These are phyloP conservation scores for Pogona vitticeps DNA, from an alignment of 2,113 vertebrate species.

Conservation along the genomic window DNA sequence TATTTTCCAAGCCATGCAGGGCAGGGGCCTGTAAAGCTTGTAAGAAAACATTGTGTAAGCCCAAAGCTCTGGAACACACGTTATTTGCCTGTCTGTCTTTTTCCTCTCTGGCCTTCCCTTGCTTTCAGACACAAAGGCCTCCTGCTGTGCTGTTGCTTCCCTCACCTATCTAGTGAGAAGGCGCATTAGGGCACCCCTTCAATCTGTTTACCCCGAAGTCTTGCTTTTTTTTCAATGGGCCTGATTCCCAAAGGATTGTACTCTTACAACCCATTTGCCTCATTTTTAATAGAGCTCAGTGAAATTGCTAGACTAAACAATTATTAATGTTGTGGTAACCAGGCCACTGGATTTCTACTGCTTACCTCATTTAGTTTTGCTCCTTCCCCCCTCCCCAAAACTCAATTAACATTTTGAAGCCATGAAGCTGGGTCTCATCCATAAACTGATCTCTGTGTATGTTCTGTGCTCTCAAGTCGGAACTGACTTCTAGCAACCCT, in stretches of 20 bases:
- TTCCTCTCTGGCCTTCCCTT: neutral
- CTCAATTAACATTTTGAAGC: neutral
- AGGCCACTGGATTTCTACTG: neutral
- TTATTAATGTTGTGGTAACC: too few relatives aligned
- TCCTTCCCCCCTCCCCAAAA: neutral
- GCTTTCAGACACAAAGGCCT: neutral
- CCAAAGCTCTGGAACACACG: neutral
- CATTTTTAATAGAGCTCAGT: too few relatives aligned
- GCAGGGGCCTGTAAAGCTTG: neutral
- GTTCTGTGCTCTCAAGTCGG: too few relatives aligned
- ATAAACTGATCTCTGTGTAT: neutral
- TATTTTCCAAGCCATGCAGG: neutral
- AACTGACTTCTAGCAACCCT: too few relatives aligned
- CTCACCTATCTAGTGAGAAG: too few relatives aligned
- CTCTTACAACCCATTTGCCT: too few relatives aligned
- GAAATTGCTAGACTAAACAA: too few relatives aligned
- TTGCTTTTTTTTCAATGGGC: too few relatives aligned
- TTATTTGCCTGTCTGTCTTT: neutral
- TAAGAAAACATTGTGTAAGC: slow-evolving; percentile 9
- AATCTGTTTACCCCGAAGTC: too few relatives aligned
- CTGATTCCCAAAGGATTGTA: too few relatives aligned
- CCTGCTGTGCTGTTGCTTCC: neutral
- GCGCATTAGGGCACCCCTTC: too few relatives aligned
- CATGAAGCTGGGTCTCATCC: neutral
- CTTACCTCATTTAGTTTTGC: too few relatives aligned